Percentiles rank a stretch among this genome's conserved stretches.
Conservation (phyloP, 2,888 invertebrate genomes). For the Sminthurides aquaticus region DNA sequence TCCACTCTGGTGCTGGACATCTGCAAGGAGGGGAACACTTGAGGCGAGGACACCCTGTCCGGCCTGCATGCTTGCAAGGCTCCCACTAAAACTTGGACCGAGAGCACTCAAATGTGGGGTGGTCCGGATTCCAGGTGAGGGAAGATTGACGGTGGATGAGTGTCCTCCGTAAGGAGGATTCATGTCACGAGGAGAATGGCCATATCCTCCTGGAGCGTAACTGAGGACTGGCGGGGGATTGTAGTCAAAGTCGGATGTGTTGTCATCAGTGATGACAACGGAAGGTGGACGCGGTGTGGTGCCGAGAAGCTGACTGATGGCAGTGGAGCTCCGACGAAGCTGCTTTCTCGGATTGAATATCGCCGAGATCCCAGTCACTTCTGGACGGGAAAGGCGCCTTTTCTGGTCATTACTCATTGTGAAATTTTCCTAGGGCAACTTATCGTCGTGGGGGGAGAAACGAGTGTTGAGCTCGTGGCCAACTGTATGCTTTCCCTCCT, state of each 20-base stretch:
- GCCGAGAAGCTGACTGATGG: constrained; percentile 41
- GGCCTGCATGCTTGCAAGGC: constrained; percentile 24
- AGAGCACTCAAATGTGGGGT: constrained; percentile 13
- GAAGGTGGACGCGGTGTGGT: constrained; percentile 58
- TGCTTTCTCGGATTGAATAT: constrained; percentile 66
- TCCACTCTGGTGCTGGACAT: constrained; percentile 35
- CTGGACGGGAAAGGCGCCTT: constrained; percentile 43
- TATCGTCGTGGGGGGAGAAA: too few species aligned
- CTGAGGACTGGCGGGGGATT: constrained; percentile 10
- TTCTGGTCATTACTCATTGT: constrained; percentile 15
- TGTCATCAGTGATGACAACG: constrained; percentile 62
- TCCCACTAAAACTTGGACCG: constrained; percentile 26
- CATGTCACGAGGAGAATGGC: constrained; percentile 34
- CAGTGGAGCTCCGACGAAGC: constrained; percentile 41
- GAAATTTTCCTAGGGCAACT: not conserved
- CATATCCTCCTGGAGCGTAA: constrained; percentile 23
- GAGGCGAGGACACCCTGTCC: constrained; percentile 31
- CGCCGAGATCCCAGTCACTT: constrained; percentile 55
- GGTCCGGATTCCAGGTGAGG: constrained; percentile 8
- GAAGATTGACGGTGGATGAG: not conserved
- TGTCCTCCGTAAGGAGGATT: constrained; percentile 38
- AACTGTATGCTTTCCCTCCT: too few species aligned
- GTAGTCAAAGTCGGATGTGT: constrained; percentile 44
- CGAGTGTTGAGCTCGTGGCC: too few species aligned
- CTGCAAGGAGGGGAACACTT: constrained; percentile 39